These are phyloP conservation scores for Ciconia stormi DNA, from an alignment of 2,113 vertebrate genomes.

Conservation along the genomic window DNA sequence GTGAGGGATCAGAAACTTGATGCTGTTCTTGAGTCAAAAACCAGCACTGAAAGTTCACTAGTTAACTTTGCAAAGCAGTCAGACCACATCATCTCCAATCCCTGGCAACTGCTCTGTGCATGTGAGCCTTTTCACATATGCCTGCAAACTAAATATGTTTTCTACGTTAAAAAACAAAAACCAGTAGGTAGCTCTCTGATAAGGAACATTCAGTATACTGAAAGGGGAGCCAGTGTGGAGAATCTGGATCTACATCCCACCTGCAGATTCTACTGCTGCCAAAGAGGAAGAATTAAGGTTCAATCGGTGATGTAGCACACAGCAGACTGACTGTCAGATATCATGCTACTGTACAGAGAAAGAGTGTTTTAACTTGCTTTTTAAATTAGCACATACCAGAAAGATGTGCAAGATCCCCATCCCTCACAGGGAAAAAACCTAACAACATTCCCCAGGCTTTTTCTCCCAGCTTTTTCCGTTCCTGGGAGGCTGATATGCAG, in stretches of 20 bases:
- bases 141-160: not conserved
- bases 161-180: not conserved
- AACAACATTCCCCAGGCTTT: not conserved
- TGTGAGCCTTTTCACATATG: not conserved
- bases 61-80: not conserved
- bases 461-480: not conserved
- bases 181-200: not conserved
- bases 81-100: not conserved
- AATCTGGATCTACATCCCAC: not conserved
- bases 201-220: not conserved
- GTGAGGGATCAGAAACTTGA: not conserved
- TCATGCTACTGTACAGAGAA: not conserved
- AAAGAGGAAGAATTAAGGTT: not conserved
- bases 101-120: not conserved
- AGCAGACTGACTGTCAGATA: not conserved
- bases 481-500: not conserved
- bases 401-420: not conserved
- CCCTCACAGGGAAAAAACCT: not conserved
- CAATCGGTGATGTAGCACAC: fast-evolving
- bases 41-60: not conserved
- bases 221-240: not conserved
- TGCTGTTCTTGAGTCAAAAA: not conserved
- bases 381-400: not conserved
- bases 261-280: not conserved
- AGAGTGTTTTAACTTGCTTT: not conserved